phyloP scores from a whole-genome alignment of 2,113 vertebrate species.

The Amazona guildingii region DNA sequence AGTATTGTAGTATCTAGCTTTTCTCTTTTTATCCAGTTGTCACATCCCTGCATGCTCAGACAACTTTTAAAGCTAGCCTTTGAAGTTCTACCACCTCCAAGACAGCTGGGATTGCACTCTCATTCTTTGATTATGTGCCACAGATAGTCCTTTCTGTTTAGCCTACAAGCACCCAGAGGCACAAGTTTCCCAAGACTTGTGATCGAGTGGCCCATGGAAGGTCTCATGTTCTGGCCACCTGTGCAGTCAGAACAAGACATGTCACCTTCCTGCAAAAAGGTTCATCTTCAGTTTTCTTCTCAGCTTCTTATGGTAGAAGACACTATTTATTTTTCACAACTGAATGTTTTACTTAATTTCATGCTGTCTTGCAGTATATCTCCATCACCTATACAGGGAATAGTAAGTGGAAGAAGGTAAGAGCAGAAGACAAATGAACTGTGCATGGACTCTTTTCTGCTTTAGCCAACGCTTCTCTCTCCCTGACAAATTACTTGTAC shows the following conservation, averaged over 20 bases:
- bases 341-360: background rate
- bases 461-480: background rate
- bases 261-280: background rate
- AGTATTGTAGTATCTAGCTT: background rate
- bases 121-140: background rate
- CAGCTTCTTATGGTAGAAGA: background rate
- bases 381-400: background rate
- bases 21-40: background rate
- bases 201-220: background rate
- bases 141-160: background rate
- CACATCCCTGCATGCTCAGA: background rate
- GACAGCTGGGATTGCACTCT: background rate
- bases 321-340: background rate
- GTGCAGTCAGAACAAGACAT: background rate
- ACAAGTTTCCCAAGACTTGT: background rate
- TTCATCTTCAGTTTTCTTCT: background rate
- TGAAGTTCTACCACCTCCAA: background rate
- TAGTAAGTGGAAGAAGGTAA: background rate
- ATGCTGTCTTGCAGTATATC: fast-evolving
- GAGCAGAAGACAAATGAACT: background rate
- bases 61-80: background rate
- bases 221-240: fast-evolving
- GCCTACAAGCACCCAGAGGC: background rate
- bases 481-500: background rate
- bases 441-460: background rate